These are phyloP conservation scores for Phenganax subtilis DNA, from an alignment of 92 coral and sea anemone species.

Conservation along the genomic window DNA sequence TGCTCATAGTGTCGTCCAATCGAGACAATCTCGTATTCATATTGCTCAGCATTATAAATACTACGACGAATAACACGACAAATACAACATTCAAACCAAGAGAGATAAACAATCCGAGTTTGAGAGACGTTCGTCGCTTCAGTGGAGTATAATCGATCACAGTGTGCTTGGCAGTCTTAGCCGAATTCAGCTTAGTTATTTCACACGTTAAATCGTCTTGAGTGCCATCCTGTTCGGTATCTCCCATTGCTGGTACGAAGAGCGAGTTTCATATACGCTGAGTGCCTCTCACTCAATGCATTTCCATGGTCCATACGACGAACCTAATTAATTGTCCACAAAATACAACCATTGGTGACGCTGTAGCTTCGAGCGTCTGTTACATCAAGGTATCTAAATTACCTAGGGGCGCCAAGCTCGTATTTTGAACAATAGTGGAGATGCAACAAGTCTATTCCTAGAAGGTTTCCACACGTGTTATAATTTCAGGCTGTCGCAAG, in stretches of 20 bases:
- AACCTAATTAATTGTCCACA: neutral
- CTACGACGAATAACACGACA: slow-evolving; percentile 71
- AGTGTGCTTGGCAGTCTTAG: neutral
- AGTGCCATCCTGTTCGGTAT: slow-evolving; percentile 21
- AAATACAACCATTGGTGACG: slow-evolving; percentile 23
- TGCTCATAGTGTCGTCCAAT: slow-evolving; percentile 21
- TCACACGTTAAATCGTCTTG: slow-evolving; percentile 9
- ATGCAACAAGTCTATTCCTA: slow-evolving; percentile 18
- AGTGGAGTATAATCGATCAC: neutral
- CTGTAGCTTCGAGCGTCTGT: slow-evolving; percentile 6
- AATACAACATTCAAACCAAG: slow-evolving; percentile 72
- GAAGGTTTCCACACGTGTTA: slow-evolving; percentile 42
- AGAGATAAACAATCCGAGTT: slow-evolving; percentile 48
- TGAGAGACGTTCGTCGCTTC: slow-evolving; percentile 19
- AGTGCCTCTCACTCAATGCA: slow-evolving; percentile 26
- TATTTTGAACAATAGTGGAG: slow-evolving; percentile 28
- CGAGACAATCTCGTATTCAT: slow-evolving; percentile 54
- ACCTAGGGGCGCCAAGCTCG: slow-evolving; percentile 30
- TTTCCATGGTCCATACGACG: slow-evolving; percentile 42
- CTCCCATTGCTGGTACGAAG: slow-evolving; percentile 36
- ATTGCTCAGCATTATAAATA: slow-evolving; percentile 67
- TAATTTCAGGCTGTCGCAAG: slow-evolving; percentile 6
- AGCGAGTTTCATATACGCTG: slow-evolving; percentile 36
- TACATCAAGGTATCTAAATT: neutral
- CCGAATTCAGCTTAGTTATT: slow-evolving; percentile 10